phyloP scores from a whole-genome alignment of 2,113 vertebrate genomes.

The Macrotus californicus region DNA sequence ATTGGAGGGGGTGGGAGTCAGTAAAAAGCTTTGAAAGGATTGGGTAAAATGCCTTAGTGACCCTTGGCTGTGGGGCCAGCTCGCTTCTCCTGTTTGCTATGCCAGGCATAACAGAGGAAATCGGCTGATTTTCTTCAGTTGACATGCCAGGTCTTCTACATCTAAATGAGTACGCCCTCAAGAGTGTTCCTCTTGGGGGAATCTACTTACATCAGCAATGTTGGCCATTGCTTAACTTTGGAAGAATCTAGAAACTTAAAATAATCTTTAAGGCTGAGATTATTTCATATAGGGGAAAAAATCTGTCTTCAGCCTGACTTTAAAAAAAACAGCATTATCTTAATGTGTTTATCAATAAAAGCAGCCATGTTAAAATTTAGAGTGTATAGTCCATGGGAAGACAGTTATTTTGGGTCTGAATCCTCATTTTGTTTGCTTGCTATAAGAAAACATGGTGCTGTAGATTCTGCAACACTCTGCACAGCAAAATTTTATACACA shows the following conservation, averaged over 20 bases:
- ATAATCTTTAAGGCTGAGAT: conserved; percentile 1
- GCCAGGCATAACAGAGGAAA: background rate
- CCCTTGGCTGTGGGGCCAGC: background rate
- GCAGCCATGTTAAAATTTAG: background rate
- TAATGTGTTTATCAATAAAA: conserved; percentile 27
- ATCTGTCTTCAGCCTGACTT: background rate
- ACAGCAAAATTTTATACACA: background rate
- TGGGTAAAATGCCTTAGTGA: background rate
- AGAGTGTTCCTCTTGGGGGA: background rate
- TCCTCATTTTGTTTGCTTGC: background rate
- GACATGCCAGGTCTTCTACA: background rate
- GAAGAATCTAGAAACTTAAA: conserved; percentile 39
- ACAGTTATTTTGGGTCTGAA: background rate
- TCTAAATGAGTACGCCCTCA: background rate
- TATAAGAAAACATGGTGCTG: background rate
- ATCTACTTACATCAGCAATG: background rate
- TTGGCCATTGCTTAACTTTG: background rate
- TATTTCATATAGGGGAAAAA: background rate
- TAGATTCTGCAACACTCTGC: background rate
- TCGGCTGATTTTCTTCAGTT: background rate
- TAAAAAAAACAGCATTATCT: background rate
- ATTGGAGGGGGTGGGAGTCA: background rate
- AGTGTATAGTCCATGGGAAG: background rate
- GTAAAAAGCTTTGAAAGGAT: background rate
- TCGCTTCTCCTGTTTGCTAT: background rate